Evolutionary conservation across 2,113 vertebrate genomes (phyloP), one percentile per base, ranked within the genome.

Genomic region (Solea solea): DNA sequence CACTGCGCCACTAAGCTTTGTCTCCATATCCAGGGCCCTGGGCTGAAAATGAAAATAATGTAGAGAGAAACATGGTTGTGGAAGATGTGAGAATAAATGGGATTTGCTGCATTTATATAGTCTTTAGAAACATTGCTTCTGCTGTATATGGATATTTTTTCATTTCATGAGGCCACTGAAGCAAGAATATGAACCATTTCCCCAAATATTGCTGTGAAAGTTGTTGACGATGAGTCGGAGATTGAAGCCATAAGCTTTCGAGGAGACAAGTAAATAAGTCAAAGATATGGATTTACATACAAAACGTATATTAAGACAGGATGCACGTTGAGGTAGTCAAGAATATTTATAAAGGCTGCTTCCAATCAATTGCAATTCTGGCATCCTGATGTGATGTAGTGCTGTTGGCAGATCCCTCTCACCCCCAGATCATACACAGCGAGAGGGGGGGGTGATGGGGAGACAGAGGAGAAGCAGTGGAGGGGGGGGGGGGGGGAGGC

Each of bases 1-100:
- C 57, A 82, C 87, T 91, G 88, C 88, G 86, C 87, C 90, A 92
- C 68, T 57, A 64, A 81, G 78, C 74, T 76, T 63, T 42, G 55
- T 57, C 56, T 57, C 25, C 45, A 78, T 61, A 51, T 81, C 70
- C 67, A n/a, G 16, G 46, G 57, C 14, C 16, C 44, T 2, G 14
- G 21, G 14, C 46, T 66, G 10, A 10, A 73, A 76, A 57, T 54
- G 61, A 57, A 9, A 21, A n/a, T n/a, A 34, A 67, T 8, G 56
- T 48, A 4, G 0, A 4, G 0, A 21, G 8, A 21, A 15, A 45
- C 16, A 54, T 41, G 28, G 34, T 34, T 34, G 34, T 34, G 34
- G 5, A 34, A 34, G 34, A 34, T 34, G 34, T 34, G 34, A 34
- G 5, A 34, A 6, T 34, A 34, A 34, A 34, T 34, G 34, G 34